phyloP scores from a whole-genome alignment of 2,888 invertebrate species.

The Lepidocyrtinus sp. region DNA sequence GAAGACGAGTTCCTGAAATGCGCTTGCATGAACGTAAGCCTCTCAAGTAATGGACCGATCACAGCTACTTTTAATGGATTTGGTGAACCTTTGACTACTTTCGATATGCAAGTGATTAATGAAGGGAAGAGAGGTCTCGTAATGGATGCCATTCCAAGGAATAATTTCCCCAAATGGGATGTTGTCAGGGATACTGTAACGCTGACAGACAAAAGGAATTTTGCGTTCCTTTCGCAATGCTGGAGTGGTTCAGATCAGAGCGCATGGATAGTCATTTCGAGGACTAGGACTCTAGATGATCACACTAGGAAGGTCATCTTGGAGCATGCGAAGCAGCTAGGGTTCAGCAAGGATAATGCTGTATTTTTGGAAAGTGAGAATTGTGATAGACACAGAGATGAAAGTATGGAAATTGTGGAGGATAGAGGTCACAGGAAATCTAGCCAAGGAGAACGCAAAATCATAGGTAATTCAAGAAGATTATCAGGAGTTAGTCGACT shows the following conservation, averaged over 20 bases:
- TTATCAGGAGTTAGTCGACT: too few relatives aligned
- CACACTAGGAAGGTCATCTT: background rate
- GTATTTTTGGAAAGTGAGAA: background rate
- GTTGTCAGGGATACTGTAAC: background rate
- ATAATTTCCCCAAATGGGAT: too few relatives aligned
- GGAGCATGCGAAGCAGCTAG: background rate
- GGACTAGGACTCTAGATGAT: background rate
- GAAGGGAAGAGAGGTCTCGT: too few relatives aligned
- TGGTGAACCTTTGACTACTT: too few relatives aligned
- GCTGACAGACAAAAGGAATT: conserved; percentile 16
- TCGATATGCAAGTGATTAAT: too few relatives aligned
- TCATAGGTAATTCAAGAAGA: too few relatives aligned
- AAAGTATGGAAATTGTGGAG: background rate
- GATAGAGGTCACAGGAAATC: background rate
- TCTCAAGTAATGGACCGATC: too few relatives aligned
- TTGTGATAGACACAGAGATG: background rate
- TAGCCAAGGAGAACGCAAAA: too few relatives aligned
- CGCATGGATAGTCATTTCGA: background rate
- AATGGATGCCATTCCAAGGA: too few relatives aligned
- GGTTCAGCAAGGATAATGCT: background rate
- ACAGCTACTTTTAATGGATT: too few relatives aligned
- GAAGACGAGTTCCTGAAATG: too few relatives aligned
- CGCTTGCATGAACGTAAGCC: too few relatives aligned
- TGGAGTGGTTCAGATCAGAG: background rate
- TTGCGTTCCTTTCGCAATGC: background rate